Base-by-base conservation (phyloP, 92 coral and sea anemone genomes). In the Metridium senile region DNA sequence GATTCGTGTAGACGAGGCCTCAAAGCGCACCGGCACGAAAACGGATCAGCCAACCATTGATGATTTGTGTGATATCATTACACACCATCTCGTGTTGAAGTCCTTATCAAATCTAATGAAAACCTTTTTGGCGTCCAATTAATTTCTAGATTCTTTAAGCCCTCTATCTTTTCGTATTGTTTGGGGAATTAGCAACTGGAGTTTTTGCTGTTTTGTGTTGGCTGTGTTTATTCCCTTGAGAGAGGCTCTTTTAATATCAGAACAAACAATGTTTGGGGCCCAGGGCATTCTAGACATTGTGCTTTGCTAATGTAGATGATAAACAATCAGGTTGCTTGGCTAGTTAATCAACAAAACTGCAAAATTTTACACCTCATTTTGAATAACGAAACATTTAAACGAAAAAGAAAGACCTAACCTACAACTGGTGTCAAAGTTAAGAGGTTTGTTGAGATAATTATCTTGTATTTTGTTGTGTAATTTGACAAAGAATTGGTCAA, bases 311-410 rank as follows among this genome's bases (percentile, higher is more conserved):
- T 73, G n/a, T 31, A 27, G 54, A 33, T n/a, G 29, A 54, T 73
- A 58, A 73, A 73, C 78, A 73, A 29, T 7, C 17, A 16, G 33
- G 69, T 63, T 63, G 69, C 69, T 63, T 63, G 69, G 69, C 4
- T 63, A 63, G 28, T 13, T 59, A 2, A 59, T 8, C 29, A 59
- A 59, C 66, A 59, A 59, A n/a, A 59, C 66, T 59, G 31, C 22
- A 9, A 10, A 16, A 54, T 9, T 20, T 54, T 9, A 39, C 49
- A 39, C 49, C 13, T 39, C 13, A 4, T 39, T 39, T 39, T 39
- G 8, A 13, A 6, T 13, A 39, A 39, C 49, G 8, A 39, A 39
- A 39, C 49, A 13, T 39, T 6, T 13, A 39, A 13, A 39, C 8
- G 13, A 39, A 6, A 13, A 39, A 39, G 49, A 39, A 13, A 4